These are phyloP conservation scores for Eidolon helvum DNA, from an alignment of 2,113 vertebrate species.

Conservation along the genomic window DNA sequence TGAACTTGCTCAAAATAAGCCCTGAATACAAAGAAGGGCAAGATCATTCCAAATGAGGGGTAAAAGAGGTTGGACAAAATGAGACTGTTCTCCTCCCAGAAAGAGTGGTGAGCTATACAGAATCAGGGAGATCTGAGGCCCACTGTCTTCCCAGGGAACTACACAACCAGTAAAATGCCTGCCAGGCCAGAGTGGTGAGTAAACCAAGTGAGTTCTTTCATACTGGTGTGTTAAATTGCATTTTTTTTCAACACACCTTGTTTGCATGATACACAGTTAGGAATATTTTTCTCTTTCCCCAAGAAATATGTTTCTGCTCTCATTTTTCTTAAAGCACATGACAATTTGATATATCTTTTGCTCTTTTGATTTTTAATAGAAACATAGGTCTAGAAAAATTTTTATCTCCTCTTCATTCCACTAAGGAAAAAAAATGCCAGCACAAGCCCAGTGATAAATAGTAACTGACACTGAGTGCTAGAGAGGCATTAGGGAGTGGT, in stretches of 20 bases:
- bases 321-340: neutral
- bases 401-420: constrained; percentile 11
- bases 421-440: neutral
- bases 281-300: neutral
- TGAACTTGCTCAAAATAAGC: constrained; percentile 76
- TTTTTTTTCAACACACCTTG: neutral
- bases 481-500: neutral
- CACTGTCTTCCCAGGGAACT: neutral
- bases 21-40: constrained; percentile 65
- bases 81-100: neutral
- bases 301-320: neutral
- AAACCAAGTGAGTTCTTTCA: neutral
- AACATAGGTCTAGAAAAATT: neutral
- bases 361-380: constrained; percentile 17
- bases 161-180: neutral
- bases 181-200: neutral
- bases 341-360: neutral
- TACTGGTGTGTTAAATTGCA: neutral
- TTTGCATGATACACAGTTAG: neutral
- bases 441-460: neutral
- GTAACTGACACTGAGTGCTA: neutral
- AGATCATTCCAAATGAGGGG: constrained; percentile 37
- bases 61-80: neutral
- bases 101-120: neutral
- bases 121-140: neutral